Conservation (phyloP, 2,797 vertebrate species). For the Dendrocincla tyrannina region DNA sequence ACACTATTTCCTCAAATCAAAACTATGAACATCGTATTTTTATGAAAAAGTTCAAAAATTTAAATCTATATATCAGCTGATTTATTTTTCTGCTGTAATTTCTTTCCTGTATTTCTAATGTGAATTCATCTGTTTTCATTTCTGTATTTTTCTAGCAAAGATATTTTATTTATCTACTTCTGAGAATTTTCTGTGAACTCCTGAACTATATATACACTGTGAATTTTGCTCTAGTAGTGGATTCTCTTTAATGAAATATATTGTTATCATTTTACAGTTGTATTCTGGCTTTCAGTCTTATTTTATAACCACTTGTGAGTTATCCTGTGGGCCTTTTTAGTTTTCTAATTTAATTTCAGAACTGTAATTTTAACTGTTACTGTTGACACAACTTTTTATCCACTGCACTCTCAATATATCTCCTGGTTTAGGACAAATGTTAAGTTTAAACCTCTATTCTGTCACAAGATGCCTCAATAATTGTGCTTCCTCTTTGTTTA, state of each 20-base stretch:
- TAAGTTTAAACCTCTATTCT: not conserved
- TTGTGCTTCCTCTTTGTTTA: not conserved
- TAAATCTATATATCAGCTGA: not conserved
- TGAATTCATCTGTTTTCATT: not conserved
- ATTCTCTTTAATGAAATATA: not conserved
- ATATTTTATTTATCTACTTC: not conserved
- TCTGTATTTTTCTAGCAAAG: not conserved
- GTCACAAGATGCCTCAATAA: not conserved
- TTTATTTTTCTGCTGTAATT: not conserved
- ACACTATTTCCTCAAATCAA: not conserved
- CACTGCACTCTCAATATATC: not conserved
- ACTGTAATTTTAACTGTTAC: not conserved
- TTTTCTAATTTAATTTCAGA: not conserved
- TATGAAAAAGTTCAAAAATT: not conserved
- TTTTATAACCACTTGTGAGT: not conserved
- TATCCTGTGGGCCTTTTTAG: not conserved
- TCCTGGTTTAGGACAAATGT: not conserved
- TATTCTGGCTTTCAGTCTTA: not conserved
- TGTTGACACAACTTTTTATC: not conserved
- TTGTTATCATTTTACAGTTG: not conserved
- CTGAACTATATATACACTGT: not conserved
- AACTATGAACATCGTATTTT: fast-evolving
- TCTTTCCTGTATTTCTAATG: not conserved
- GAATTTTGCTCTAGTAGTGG: not conserved
- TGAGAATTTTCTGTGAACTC: not conserved